Conservation (phyloP, 1,140 invertebrate genomes). For the Aphelinus certus region DNA sequence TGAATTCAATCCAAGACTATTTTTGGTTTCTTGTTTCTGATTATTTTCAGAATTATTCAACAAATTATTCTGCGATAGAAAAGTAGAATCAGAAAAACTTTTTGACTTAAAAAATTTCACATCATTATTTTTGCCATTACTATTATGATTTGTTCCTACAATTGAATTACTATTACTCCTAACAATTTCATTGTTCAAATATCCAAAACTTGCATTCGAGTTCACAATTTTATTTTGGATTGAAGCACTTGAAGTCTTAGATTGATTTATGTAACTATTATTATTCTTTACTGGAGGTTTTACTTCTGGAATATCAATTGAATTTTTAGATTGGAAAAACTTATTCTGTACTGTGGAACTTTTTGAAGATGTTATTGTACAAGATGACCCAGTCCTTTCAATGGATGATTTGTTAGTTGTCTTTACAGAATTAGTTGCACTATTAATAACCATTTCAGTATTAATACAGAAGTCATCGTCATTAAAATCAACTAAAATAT, state of each 20-base stretch:
- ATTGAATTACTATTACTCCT: too few species aligned
- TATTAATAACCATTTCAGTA: constrained; percentile 13
- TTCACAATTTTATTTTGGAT: constrained; percentile 36
- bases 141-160: background rate
- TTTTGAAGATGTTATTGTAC: background rate
- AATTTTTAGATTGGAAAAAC: constrained; percentile 30
- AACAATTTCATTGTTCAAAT: constrained; percentile 5
- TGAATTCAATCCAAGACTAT: constrained; percentile 5
- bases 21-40: constrained; percentile 16
- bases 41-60: constrained; percentile 1
- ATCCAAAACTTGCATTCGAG: constrained; percentile 36
- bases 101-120: constrained; percentile 36
- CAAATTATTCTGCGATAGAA: constrained; percentile 19
- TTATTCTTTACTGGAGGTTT: background rate
- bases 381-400: background rate
- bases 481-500: constrained; percentile 34
- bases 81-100: constrained; percentile 39
- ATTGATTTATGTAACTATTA: constrained; percentile 9
- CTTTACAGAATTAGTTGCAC: constrained; percentile 2
- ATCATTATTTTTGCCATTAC: background rate
- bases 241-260: constrained; percentile 14
- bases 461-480: constrained; percentile 27
- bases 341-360: background rate
- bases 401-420: background rate
- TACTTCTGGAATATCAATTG: background rate